These are phyloP conservation scores for Mixornis gularis DNA, from an alignment of 2,113 vertebrate species.

Conservation along the genomic window DNA sequence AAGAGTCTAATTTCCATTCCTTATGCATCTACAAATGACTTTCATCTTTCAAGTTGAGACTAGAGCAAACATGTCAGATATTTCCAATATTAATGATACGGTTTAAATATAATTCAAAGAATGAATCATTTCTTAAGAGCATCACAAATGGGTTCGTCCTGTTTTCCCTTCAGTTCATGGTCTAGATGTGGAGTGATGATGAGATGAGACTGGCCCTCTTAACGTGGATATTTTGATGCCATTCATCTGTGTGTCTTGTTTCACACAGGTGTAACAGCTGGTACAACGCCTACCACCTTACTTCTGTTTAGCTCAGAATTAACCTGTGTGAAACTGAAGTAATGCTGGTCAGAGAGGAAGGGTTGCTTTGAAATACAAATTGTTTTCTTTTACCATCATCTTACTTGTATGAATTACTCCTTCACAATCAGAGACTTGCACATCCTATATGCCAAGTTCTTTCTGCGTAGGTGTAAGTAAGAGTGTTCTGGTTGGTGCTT, in stretches of 20 bases:
- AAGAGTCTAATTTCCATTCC: neutral
- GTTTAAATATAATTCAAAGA: neutral
- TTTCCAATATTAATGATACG: neutral
- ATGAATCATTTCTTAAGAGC: neutral
- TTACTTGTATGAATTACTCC: fast-evolving
- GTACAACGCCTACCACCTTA: neutral
- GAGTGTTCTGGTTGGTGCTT: neutral
- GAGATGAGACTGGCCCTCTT: neutral
- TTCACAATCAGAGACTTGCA: neutral
- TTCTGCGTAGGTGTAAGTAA: neutral
- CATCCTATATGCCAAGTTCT: neutral
- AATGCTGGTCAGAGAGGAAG: neutral
- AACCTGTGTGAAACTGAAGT: neutral
- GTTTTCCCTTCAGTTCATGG: neutral
- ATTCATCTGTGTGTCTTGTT: neutral
- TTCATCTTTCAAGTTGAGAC: neutral
- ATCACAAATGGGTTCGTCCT: neutral
- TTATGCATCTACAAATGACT: neutral
- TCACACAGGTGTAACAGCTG: neutral
- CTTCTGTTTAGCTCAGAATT: neutral
- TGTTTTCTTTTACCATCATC: neutral
- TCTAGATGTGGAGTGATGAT: neutral
- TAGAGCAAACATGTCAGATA: neutral
- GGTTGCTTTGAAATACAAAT: neutral
- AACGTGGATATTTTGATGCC: neutral